phyloP scores from a whole-genome alignment of 1,140 invertebrate genomes.

The Atta cephalotes region DNA sequence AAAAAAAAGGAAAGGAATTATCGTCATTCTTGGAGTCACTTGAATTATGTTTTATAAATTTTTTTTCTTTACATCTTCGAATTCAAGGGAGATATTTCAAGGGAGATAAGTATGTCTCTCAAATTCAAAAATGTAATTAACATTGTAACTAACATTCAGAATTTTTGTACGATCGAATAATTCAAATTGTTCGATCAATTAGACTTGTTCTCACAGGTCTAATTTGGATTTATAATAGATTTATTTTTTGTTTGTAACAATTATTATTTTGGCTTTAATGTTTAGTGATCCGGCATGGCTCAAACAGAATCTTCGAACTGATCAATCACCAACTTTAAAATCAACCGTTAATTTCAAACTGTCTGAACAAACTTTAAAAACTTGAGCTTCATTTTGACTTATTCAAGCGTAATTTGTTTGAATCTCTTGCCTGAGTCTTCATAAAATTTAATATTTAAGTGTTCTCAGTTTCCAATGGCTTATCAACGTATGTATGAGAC shows the following conservation, averaged over 20 bases:
- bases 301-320: background rate
- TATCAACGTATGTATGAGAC: background rate
- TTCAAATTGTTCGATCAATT: background rate
- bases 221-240: too few species aligned
- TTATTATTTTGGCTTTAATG: background rate
- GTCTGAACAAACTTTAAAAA: background rate
- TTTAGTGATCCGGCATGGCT: background rate
- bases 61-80: background rate
- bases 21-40: background rate
- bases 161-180: background rate
- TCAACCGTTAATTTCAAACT: background rate
- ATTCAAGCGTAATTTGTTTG: background rate
- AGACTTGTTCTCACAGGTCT: background rate
- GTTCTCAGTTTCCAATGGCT: background rate
- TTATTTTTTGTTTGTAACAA: background rate
- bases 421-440: background rate
- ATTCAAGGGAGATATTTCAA: background rate
- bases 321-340: background rate
- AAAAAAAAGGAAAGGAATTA: background rate
- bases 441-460: background rate
- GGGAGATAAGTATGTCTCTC: background rate
- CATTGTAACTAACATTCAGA: background rate
- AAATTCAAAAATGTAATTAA: background rate
- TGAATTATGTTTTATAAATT: conserved; percentile 7
- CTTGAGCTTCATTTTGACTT: background rate